A percentile compares a stretch with the other conserved stretches of the same genome.
Evolutionary conservation across 1,140 invertebrate species (phyloP).

Genomic region (Panagrolaimus sp.): DNA sequence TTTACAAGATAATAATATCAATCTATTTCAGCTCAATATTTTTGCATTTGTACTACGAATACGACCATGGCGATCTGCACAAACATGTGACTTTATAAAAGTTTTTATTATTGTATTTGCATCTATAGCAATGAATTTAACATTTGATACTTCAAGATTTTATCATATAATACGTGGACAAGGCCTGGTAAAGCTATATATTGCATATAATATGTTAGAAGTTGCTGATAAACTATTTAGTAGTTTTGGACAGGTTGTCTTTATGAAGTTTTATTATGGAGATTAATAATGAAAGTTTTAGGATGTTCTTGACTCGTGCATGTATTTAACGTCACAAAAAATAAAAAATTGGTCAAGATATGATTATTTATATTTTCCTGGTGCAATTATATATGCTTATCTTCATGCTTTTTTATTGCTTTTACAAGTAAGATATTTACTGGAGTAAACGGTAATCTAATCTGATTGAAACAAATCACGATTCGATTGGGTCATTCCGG

Average conservation of each 20-base stretch:
- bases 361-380: constrained; percentile 66
- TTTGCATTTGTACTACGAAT: constrained; percentile 46
- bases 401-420: constrained; percentile 84
- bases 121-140: constrained; percentile 74
- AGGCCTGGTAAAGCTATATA: constrained; percentile 96
- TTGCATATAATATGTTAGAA: constrained; percentile 99
- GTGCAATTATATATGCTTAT: constrained; percentile 88
- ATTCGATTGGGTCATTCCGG: too few relatives aligned
- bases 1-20: too few relatives aligned
- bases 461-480: too few relatives aligned
- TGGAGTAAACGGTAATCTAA: too few relatives aligned
- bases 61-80: constrained; percentile 66
- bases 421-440: too few relatives aligned
- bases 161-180: constrained; percentile 98
- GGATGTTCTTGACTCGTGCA: constrained; percentile 89
- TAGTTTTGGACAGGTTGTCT: constrained; percentile 73
- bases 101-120: constrained; percentile 73
- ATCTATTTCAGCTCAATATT: constrained; percentile 45
- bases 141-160: constrained; percentile 88
- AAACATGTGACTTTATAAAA: constrained; percentile 92
- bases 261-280: too few relatives aligned
- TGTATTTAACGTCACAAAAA: constrained; percentile 75
- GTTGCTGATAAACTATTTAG: constrained; percentile 88
- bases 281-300: constrained; percentile 59
- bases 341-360: constrained; percentile 58